Evolutionary conservation across 64 coral and sea anemone genomes (phyloP).

Genomic region (Exaiptasia diaphana): DNA sequence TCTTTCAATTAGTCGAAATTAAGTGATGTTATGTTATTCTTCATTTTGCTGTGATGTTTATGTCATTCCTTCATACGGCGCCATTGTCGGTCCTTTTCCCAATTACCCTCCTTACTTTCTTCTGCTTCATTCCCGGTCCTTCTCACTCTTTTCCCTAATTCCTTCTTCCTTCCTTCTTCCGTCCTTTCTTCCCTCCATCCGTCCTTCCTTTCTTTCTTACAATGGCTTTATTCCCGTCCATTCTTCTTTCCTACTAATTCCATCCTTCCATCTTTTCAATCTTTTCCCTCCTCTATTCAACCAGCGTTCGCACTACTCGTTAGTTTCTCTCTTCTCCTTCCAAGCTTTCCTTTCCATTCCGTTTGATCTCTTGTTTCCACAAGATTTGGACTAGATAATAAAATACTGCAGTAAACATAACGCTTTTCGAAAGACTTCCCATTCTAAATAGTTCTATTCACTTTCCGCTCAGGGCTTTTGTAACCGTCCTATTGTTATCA

Average conservation of each 20-base stretch:
- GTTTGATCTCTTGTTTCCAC: no score
- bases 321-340: background rate
- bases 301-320: background rate
- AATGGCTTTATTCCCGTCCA: background rate
- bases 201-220: background rate
- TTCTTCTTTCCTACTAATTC: background rate
- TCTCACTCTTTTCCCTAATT: background rate
- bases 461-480: no score
- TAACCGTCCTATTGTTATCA: no score
- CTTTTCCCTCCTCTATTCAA: background rate
- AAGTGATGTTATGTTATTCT: no score
- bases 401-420: no score
- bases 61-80: background rate
- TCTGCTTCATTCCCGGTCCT: background rate
- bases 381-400: no score
- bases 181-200: background rate
- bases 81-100: background rate
- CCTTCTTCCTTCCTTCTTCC: background rate
- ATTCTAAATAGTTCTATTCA: no score
- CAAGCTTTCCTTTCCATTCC: no score
- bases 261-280: background rate
- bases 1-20: no score
- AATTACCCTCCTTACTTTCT: background rate
- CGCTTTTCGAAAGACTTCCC: no score
- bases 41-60: no score